Evolutionary conservation across 2,888 invertebrate species (phyloP), one percentile per base, ranked within the genome.

Genomic region (Scrobipalpa costella): DNA sequence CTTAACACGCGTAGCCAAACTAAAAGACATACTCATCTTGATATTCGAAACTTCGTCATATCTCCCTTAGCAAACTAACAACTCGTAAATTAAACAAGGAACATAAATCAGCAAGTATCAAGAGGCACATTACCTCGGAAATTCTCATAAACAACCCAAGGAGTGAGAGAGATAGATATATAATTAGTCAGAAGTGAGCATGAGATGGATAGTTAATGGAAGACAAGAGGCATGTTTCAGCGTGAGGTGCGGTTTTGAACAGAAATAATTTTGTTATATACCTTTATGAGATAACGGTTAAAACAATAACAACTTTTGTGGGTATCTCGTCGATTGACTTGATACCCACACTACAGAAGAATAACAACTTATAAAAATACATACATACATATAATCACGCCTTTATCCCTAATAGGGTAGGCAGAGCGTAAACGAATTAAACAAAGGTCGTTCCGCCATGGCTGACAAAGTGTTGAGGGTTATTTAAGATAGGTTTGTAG

Each of bases 21-120:
- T 49, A 49, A 49, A 49, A 49, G 49, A 8, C 49, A 9, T 49
- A 7, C 19, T 49, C 19, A 17, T 49, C 49, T 49, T 49, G 19
- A 49, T 44, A 44, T 15, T 44, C 44, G 6, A 63, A 65, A 65
- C 63, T 61, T 63, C 13, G 13, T 61, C 61, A 52, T 61, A 65
- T 65, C 65, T 60, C 47, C 7, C 13, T 55, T 64, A 44, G 40
- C 47, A 59, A 64, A 66, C 66, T 63, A 61, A 66, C 69, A 65
- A 68, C 64, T 63, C 63, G 64, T 67, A 63, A 69, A 69, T 68
- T 71, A 68, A 68, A 75, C 74, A 74, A 76, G 68, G 71, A 65
- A 71, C 74, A 77, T 78, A 76, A 78, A 79, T 77, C 76, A 77
- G 75, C 72, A 71, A 71, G 69, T 73, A 73, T 72, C 72, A 65